phyloP scores from a whole-genome alignment of 2,888 invertebrate species.

The Drosophila affinis region DNA sequence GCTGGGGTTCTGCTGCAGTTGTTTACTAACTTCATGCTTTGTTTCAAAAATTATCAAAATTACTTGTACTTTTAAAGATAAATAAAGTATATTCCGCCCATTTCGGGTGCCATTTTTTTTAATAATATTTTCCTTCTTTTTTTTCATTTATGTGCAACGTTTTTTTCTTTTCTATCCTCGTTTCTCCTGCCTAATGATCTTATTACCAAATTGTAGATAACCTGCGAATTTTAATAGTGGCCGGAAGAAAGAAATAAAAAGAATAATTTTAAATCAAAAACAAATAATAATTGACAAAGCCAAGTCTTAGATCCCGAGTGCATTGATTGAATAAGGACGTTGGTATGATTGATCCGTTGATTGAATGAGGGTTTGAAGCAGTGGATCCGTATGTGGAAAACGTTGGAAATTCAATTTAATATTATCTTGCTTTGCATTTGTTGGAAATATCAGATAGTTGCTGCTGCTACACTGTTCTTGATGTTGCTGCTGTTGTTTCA shows the following conservation, averaged over 20 bases:
- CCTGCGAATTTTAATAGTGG: constrained; percentile 50
- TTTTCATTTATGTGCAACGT: constrained; percentile 20
- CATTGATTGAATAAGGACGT: constrained; percentile 9
- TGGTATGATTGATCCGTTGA: constrained; percentile 15
- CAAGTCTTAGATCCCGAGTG: constrained; percentile 14
- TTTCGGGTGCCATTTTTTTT: constrained; percentile 26
- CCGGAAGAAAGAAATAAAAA: constrained; percentile 32
- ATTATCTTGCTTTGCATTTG: constrained; percentile 38
- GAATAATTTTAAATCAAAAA: constrained; percentile 37
- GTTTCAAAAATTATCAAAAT: constrained; percentile 67
- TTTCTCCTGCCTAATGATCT: constrained; percentile 1
- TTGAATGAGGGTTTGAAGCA: constrained; percentile 18
- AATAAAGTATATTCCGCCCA: constrained; percentile 60
- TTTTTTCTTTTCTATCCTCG: neutral
- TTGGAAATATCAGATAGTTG: constrained; percentile 31
- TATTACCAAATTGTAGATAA: constrained; percentile 38
- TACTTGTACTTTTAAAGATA: constrained; percentile 58
- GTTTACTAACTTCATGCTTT: constrained; percentile 45
- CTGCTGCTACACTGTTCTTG: constrained; percentile 16
- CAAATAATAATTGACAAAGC: constrained; percentile 38
- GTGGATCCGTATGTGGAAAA: constrained; percentile 46
- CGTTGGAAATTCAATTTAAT: constrained; percentile 49
- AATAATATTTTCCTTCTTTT: constrained; percentile 20
- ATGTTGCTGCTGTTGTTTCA: constrained; percentile 10
- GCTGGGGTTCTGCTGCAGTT: constrained; percentile 7